Evolutionary conservation across 1,140 invertebrate species (phyloP).

Genomic region (Harpegnathos saltator): DNA sequence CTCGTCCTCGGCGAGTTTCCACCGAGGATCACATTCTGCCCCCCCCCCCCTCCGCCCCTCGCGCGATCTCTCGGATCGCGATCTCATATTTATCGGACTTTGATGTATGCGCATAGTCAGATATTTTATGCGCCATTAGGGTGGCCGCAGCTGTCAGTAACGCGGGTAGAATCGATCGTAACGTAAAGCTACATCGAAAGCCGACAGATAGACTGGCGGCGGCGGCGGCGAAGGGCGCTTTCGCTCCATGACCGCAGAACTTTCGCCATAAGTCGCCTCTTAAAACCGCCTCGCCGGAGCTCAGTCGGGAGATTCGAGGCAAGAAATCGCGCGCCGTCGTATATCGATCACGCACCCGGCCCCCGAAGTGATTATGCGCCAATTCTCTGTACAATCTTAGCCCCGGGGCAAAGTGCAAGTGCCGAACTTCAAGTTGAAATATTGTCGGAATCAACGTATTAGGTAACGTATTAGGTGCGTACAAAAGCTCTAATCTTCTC

Average conservation of each 20-base stretch:
- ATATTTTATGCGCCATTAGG: slow-evolving; percentile 16
- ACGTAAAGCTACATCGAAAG: slow-evolving; percentile 19
- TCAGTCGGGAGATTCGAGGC: slow-evolving; percentile 52
- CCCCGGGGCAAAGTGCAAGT: too few relatives aligned
- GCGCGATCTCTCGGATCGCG: not conserved
- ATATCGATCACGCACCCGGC: slow-evolving; percentile 59
- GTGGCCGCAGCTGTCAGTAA: slow-evolving; percentile 25
- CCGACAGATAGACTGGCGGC: slow-evolving; percentile 34
- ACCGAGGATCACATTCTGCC: not conserved
- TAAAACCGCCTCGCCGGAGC: slow-evolving; percentile 60
- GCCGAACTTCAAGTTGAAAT: not conserved
- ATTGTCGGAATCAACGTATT: too few relatives aligned
- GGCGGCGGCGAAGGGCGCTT: slow-evolving; percentile 24
- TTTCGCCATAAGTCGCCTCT: slow-evolving; percentile 70
- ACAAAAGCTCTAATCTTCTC: too few relatives aligned
- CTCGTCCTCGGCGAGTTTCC: not conserved
- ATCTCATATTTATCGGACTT: slow-evolving; percentile 5
- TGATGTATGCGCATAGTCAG: not conserved
- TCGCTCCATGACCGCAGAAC: slow-evolving; percentile 39
- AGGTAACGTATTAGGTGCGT: too few relatives aligned
- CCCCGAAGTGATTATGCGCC: slow-evolving; percentile 41
- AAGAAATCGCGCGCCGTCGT: slow-evolving; percentile 62
- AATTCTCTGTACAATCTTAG: slow-evolving; percentile 15
- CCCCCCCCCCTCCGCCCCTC: too few relatives aligned
- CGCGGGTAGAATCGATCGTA: slow-evolving; percentile 14